Conservation (phyloP, 1,140 invertebrate species). For the Calephelis nemesis region DNA sequence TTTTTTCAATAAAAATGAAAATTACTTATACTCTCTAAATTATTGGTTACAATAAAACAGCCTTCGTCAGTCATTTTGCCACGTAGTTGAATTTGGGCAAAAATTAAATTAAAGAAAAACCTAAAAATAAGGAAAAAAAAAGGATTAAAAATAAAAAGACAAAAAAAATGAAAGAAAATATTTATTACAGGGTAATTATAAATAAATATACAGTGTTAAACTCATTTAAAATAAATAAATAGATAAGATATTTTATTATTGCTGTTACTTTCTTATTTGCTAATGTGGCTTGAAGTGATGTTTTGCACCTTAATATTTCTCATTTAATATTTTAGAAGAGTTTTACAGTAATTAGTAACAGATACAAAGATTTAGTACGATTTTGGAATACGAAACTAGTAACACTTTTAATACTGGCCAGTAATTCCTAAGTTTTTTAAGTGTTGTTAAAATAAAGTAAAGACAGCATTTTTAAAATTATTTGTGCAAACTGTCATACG, state of each 20-base stretch:
- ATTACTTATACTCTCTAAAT: slow-evolving; percentile 18
- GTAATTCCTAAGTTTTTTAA: neutral
- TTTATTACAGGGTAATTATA: slow-evolving; percentile 26
- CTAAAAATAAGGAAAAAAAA: slow-evolving; percentile 21
- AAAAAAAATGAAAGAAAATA: slow-evolving; percentile 19
- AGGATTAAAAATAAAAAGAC: slow-evolving; percentile 29
- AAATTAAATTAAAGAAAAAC: slow-evolving; percentile 23
- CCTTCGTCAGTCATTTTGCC: slow-evolving; percentile 60
- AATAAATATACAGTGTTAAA: slow-evolving; percentile 23
- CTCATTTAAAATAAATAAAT: slow-evolving; percentile 19
- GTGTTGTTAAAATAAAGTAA: neutral
- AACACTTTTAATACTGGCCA: slow-evolving; percentile 10
- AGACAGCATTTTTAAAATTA: slow-evolving; percentile 6
- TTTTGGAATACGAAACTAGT: neutral
- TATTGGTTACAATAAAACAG: slow-evolving; percentile 47
- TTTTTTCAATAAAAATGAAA: slow-evolving; percentile 2
- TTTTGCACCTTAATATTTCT: no score
- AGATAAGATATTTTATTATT: slow-evolving; percentile 21
- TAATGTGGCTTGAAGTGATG: slow-evolving; percentile 7
- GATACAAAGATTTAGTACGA: neutral
- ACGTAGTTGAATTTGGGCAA: slow-evolving; percentile 42
- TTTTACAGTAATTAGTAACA: neutral
- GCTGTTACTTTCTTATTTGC: slow-evolving; percentile 22
- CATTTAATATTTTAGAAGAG: no score
- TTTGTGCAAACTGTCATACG: slow-evolving; percentile 9